phyloP scores from a whole-genome alignment of 2,113 vertebrate species.

The Artemisiospiza belli region DNA sequence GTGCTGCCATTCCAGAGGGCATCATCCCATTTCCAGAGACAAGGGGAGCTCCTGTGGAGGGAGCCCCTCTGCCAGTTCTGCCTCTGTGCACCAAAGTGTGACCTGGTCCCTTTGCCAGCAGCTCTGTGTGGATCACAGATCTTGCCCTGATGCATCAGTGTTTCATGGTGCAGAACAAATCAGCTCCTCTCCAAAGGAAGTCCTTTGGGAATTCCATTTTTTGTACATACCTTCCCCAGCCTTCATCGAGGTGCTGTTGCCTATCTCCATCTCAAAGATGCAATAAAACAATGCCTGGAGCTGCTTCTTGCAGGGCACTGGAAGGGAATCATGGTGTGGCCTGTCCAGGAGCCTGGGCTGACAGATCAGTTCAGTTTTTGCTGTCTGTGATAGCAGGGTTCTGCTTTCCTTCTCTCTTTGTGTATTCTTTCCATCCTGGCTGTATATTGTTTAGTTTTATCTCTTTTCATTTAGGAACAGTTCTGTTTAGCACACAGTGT shows the following conservation, averaged over 20 bases:
- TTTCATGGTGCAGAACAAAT: not conserved
- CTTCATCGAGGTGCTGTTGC: not conserved
- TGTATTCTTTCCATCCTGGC: not conserved
- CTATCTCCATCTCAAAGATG: not conserved
- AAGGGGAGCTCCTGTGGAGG: not conserved
- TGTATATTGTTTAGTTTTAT: slow-evolving; percentile 6
- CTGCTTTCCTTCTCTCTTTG: not conserved
- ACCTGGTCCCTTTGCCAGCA: not conserved
- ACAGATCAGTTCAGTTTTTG: not conserved
- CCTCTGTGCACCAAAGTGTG: not conserved
- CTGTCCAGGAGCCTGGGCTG: not conserved
- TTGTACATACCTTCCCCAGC: not conserved
- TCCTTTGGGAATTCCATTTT: not conserved
- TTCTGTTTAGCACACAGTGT: slow-evolving; percentile 13
- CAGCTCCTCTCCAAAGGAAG: not conserved
- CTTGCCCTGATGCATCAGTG: not conserved
- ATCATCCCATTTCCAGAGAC: not conserved
- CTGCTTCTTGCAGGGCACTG: not conserved
- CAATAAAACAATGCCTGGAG: not conserved
- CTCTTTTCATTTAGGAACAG: not conserved
- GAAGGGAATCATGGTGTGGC: not conserved
- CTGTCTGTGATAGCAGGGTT: not conserved
- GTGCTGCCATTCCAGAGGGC: not conserved
- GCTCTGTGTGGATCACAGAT: not conserved
- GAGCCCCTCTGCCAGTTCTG: not conserved